phyloP scores from a whole-genome alignment of 2,113 vertebrate species.

The Lepisosteus oculatus region DNA sequence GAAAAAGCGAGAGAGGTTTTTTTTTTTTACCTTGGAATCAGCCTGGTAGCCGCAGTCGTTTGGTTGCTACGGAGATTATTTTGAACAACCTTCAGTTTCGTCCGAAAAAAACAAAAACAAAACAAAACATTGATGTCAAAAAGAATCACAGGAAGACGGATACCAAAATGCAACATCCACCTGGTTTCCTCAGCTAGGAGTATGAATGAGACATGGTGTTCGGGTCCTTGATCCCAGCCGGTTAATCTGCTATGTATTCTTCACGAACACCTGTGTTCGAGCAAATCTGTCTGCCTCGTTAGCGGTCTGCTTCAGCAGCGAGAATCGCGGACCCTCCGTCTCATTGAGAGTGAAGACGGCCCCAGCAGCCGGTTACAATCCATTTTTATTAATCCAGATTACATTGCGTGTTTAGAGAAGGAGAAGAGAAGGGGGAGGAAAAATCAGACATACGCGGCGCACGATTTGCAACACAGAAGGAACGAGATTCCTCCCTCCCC shows the following conservation, averaged over 20 bases:
- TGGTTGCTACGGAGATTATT: conserved; percentile 33
- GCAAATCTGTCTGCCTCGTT: not conserved
- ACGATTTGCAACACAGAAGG: not conserved
- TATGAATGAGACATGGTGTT: too few species aligned
- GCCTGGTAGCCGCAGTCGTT: conserved; percentile 19
- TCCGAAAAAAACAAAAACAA: conserved; percentile 38
- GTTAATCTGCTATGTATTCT: not conserved
- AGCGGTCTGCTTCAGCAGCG: not conserved
- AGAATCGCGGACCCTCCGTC: not conserved
- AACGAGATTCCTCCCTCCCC: too few species aligned
- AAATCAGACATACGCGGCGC: not conserved
- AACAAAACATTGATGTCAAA: conserved; percentile 26
- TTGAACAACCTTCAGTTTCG: conserved; percentile 29
- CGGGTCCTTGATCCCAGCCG: too few species aligned
- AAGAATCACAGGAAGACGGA: too few species aligned
- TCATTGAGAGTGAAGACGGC: not conserved
- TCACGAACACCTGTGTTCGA: conserved; percentile 11
- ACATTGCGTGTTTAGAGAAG: conserved; percentile 7
- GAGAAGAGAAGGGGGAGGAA: not conserved
- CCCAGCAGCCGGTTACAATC: not conserved
- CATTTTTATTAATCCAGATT: conserved; percentile 9
- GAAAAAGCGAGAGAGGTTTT: conserved; percentile 1
- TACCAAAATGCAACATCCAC: too few species aligned
- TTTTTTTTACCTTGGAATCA: conserved; percentile 26
- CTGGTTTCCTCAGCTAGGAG: too few species aligned